Percentiles rank a stretch among this genome's conserved stretches.
phyloP scores from a whole-genome alignment of 2,113 vertebrate genomes.

The Salvelinus alpinus region DNA sequence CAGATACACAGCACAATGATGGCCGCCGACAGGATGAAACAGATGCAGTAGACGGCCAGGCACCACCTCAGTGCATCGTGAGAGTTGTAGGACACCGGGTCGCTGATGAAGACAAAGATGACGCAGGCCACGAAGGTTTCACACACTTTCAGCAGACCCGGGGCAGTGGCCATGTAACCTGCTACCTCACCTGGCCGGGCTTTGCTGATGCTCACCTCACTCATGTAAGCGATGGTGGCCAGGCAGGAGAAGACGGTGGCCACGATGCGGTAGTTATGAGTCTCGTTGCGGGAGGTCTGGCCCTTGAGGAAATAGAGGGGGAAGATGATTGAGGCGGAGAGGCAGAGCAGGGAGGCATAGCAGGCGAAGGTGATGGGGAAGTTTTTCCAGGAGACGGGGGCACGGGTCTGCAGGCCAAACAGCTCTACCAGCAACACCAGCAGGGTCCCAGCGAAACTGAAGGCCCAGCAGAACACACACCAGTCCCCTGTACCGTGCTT shows the following conservation, averaged over 20 bases:
- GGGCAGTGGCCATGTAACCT: conserved; percentile 89
- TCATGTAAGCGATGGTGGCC: conserved; percentile 79
- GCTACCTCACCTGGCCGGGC: conserved; percentile 83
- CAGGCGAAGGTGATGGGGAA: conserved; percentile 89
- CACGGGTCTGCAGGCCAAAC: conserved; percentile 75
- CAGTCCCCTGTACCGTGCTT: conserved; percentile 67
- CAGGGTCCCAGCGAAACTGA: conserved; percentile 82
- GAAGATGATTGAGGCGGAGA: conserved; percentile 87
- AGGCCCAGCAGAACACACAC: conserved; percentile 89
- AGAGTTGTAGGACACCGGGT: conserved; percentile 62
- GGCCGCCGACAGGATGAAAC: conserved; percentile 83
- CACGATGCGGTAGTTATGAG: conserved; percentile 71
- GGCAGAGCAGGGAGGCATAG: conserved; percentile 84
- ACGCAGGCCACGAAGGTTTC: conserved; percentile 88
- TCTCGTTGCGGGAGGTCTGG: rapidly evolving
- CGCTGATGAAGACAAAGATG: conserved; percentile 85
- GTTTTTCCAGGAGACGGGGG: conserved; percentile 86
- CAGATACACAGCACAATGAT: conserved; percentile 84
- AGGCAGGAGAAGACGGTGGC: conserved; percentile 83
- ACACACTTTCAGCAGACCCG: conserved; percentile 86
- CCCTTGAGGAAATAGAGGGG: conserved; percentile 78
- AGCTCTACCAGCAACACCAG: conserved; percentile 83
- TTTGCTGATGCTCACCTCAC: conserved; percentile 83
- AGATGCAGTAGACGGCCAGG: conserved; percentile 86
- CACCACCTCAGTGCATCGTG: conserved; percentile 78